Percentiles rank a stretch among this genome's conserved stretches.
These are phyloP conservation scores for Crotalus tigris DNA, from an alignment of 2,113 vertebrate genomes.

Conservation along the genomic window DNA sequence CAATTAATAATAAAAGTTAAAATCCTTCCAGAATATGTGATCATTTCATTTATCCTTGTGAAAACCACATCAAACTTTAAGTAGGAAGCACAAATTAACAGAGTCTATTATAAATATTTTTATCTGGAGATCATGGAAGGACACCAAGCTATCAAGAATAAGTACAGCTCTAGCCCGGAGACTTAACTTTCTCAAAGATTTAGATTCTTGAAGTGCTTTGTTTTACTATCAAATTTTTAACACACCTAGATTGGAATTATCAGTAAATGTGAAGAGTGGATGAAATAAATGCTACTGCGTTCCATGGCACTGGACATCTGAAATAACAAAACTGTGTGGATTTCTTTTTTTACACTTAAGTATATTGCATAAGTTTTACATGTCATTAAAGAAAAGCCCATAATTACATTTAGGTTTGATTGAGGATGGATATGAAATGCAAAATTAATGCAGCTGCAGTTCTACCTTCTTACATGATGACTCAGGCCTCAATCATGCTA, in stretches of 20 bases:
- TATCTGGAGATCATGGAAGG: not conserved
- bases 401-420: constrained; percentile 25
- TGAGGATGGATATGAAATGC: constrained; percentile 14
- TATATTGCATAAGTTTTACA: not conserved
- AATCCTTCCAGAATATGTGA: constrained; percentile 35
- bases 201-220: not conserved
- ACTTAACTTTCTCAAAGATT: not conserved
- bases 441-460: constrained; percentile 17
- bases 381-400: not conserved
- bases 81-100: constrained; percentile 22
- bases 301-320: not conserved
- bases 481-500: constrained; percentile 2
- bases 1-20: constrained; percentile 35
- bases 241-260: not conserved
- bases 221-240: not conserved
- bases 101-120: constrained; percentile 12
- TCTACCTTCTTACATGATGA: constrained; percentile 22
- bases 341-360: constrained; percentile 12
- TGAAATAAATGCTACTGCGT: not conserved
- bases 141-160: constrained; percentile 24
- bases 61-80: constrained; percentile 13
- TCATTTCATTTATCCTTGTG: constrained; percentile 27
- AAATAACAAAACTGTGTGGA: constrained; percentile 18
- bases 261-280: not conserved
- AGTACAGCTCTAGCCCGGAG: not conserved